Percentiles rank a stretch among this genome's conserved stretches.
phyloP scores from a whole-genome alignment of 1,140 invertebrate genomes.

The Dolichoris vasculosae region DNA sequence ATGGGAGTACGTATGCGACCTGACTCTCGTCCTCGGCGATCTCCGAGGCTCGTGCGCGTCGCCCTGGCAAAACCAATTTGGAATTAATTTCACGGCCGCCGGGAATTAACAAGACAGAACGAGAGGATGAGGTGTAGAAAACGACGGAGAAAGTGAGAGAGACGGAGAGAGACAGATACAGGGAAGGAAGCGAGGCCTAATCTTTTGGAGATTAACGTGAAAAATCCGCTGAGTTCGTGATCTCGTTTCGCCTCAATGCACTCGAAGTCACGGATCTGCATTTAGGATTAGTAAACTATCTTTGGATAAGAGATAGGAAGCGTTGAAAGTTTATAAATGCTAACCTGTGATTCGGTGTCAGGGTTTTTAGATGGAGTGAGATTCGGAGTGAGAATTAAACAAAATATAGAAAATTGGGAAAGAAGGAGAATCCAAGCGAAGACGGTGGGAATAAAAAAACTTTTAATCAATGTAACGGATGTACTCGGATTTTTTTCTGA shows the following conservation, averaged over 20 bases:
- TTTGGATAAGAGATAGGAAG: too few species aligned
- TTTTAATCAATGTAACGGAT: too few species aligned
- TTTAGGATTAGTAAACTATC: slow-evolving; percentile 12
- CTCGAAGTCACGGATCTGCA: slow-evolving; percentile 21
- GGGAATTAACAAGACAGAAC: slow-evolving; percentile 63
- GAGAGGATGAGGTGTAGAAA: not conserved
- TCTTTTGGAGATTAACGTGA: slow-evolving; percentile 59
- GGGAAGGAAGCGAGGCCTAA: slow-evolving; percentile 46
- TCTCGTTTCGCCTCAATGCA: slow-evolving; percentile 56
- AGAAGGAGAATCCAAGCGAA: too few species aligned
- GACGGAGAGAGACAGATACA: slow-evolving; percentile 42
- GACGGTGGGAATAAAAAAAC: too few species aligned
- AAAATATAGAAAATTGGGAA: too few species aligned
- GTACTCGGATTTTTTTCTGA: too few species aligned
- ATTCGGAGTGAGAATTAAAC: too few species aligned
- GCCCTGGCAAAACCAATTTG: slow-evolving; percentile 72
- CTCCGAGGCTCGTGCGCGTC: slow-evolving; percentile 48
- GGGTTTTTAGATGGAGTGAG: too few species aligned
- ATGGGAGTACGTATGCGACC: slow-evolving; percentile 25
- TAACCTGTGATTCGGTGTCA: too few species aligned
- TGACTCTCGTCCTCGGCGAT: not conserved
- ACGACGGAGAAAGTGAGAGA: not conserved
- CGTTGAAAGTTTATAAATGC: too few species aligned
- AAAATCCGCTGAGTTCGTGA: slow-evolving; percentile 59
- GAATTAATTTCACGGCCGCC: slow-evolving; percentile 72